Conservation (phyloP, 2,888 invertebrate species). For the Lordiphosa fenestrarum region DNA sequence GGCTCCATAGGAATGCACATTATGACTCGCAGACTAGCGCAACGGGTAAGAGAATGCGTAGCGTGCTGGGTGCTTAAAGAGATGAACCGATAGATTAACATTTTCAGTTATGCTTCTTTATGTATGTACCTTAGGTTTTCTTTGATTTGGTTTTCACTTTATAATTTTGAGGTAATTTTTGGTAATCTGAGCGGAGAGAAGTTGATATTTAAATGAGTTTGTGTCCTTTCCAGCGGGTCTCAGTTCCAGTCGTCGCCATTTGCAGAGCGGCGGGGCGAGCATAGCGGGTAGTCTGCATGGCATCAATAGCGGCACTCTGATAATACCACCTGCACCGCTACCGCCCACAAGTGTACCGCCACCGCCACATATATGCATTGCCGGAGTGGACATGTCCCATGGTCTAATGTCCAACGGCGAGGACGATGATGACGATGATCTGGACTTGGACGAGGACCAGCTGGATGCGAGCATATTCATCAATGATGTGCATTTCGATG, state of each 20-base stretch:
- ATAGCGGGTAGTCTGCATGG: constrained; percentile 80
- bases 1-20: constrained; percentile 80
- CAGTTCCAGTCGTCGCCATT: constrained; percentile 80
- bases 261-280: constrained; percentile 80
- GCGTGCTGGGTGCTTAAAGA: too few relatives aligned
- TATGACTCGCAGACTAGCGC: constrained; percentile 81
- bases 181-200: too few relatives aligned
- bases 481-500: constrained; percentile 77
- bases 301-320: constrained; percentile 78
- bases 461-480: constrained; percentile 77
- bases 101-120: constrained; percentile 36
- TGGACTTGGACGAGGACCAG: constrained; percentile 75
- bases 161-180: constrained; percentile 41
- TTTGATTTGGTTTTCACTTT: constrained; percentile 41
- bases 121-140: constrained; percentile 48
- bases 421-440: constrained; percentile 75
- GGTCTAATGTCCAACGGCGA: constrained; percentile 73
- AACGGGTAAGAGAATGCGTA: constrained; percentile 72
- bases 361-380: constrained; percentile 80
- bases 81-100: neutral
- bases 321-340: constrained; percentile 80
- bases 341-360: constrained; percentile 80
- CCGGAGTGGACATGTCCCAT: constrained; percentile 74
- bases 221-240: constrained; percentile 66
- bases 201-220: neutral